Evolutionary conservation across 2,888 invertebrate genomes (phyloP), one percentile per base, ranked within the genome.

Genomic region (Horisme vitalbata): DNA sequence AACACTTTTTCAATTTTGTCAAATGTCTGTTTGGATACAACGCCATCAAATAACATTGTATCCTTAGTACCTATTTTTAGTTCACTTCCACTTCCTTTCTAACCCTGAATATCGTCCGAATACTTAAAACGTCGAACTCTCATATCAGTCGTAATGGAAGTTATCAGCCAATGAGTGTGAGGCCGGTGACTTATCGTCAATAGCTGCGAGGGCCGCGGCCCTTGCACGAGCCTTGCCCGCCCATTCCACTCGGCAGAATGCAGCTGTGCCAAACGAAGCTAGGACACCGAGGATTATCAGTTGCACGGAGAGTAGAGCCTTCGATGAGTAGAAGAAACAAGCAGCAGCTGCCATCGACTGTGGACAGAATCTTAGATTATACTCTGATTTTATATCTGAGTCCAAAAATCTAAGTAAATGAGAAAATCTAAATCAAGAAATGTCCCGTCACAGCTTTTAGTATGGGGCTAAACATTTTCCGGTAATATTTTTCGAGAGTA

Each of bases 261-360:
- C 83, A 0, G 91, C 83, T 0, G 96, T 95, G 34, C 97, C 97
- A 5, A 95, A 61, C 0, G 95, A 91, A 0, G 93, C 94, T n/a
- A 94, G 90, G 0, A 93, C 82, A 1, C 93, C 90, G 7, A 97
- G 83, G 26, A 97, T 93, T 0, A 87, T 90, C 41, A 97, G 79
- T 70, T 97, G 97, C 7, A 92, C 89, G 23, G 95, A 91, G 0
- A 97, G 90, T 0, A 93, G 91, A 1, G 95, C 79, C 39, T 91
- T 87, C 5, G 93, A 93, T 11, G 96, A 95, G 81, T 97, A 97
- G 79, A 94, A 94, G 90, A 97, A 97, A 54, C 95, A 94, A 1
- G 93, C 85, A 0, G 97, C 97, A 4, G 97, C 96, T 1, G 96
- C 96, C 32, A 96, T 90, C 0, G 97, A 96, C 93, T 97, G 90